Base-by-base conservation (phyloP, 2,888 invertebrate species). In the Platyscelio sp. region DNA sequence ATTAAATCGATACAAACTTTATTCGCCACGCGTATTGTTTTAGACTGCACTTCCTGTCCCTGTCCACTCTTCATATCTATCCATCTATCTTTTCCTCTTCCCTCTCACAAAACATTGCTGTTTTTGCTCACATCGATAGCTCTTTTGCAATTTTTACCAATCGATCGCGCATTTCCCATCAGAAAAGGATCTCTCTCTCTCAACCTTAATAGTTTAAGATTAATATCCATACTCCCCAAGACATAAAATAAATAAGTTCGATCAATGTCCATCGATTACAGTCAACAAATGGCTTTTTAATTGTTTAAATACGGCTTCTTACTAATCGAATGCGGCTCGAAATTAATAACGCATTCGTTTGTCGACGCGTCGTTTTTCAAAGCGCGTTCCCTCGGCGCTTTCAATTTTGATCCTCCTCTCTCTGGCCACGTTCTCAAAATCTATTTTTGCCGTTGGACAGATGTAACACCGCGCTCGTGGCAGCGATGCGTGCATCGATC, bases 371-470 rank as follows among this genome's bases (percentile, higher is more conserved):
- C 40, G 70, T 20, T 43, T 56, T 70, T 40, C 56, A 60, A 40
- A 24, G 33, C 18, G 46, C 49, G 27, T 33, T 61, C 29, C 18
- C 38, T 22, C 49, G 13, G 49, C 58, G n/a, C 43, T 63, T 49
- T 77, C 86, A 65, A 71, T 84, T 83, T 77, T 9, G 60, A 18
- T 77, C 63, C 54, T 38, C 46, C 22, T 76, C 71, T n/a, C n/a
- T n/a, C 76, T 80, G 82, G 46, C 38, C 72, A 60, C 26, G 87
- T 89, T 88, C 90, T 92, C 89, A 81, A 92, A 91, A 91, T 92
- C 92, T 91, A 92, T 92, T 91, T 92, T 90, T 88, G 89, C 91
- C 91, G 90, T 86, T 88, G 91, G 91, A 92, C 93, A 93, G 93
- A 93, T 93, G 93, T 92, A 92, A 92, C 91, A 89, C 90, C 87